phyloP scores from a whole-genome alignment of 2,888 invertebrate genomes.

The Mythimna pallens region DNA sequence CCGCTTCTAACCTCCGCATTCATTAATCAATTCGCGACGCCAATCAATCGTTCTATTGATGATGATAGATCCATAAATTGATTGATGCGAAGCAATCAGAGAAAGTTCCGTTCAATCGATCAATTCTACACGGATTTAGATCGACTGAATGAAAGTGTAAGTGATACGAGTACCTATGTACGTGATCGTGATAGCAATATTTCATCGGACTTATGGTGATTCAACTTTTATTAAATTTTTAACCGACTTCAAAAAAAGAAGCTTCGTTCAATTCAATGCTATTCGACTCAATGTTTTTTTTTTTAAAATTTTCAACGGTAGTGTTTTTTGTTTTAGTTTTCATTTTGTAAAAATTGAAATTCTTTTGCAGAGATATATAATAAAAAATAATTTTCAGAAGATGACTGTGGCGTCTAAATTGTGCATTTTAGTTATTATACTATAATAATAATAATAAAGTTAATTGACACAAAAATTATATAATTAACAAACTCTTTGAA shows the following conservation, averaged over 20 bases:
- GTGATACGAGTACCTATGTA: constrained; percentile 19
- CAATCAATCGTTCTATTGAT: constrained; percentile 9
- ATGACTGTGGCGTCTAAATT: not conserved
- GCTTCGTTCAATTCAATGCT: no score
- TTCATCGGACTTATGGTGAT: not conserved
- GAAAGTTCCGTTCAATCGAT: constrained; percentile 36
- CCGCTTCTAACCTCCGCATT: not conserved
- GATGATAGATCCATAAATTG: constrained; percentile 6
- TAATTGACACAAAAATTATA: no score
- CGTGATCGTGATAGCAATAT: constrained; percentile 10
- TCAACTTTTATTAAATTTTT: constrained; percentile 5
- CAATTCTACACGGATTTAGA: constrained; percentile 7
- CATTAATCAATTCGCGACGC: not conserved
- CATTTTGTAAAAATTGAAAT: not conserved
- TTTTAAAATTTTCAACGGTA: no score
- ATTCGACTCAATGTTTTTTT: no score
- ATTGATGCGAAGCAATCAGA: constrained; percentile 22
- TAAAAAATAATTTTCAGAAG: not conserved
- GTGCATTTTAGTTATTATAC: no score
- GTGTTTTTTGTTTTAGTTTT: constrained; percentile 16
- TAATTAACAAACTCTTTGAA: no score
- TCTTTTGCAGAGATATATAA: not conserved
- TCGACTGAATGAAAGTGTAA: constrained; percentile 42
- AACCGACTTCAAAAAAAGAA: no score
- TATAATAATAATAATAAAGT: no score